Evolutionary conservation across 2,113 vertebrate genomes (phyloP).

Genomic region (Leuciscus idus): DNA sequence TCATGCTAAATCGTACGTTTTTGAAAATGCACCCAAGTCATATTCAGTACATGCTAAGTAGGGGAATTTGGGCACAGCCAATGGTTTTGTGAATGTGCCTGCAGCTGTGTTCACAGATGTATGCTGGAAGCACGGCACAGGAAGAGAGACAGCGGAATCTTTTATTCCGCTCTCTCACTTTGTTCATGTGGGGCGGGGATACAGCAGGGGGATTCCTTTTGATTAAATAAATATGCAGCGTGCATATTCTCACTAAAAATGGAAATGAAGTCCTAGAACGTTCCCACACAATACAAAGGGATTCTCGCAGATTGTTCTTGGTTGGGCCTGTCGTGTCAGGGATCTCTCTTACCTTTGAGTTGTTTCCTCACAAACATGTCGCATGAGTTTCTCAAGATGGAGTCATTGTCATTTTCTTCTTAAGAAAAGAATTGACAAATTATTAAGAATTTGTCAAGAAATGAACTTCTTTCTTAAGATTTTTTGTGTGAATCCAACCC

Average conservation of each 20-base stretch:
- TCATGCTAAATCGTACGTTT: neutral
- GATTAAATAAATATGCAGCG: conserved; percentile 30
- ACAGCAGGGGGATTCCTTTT: conserved; percentile 29
- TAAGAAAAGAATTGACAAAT: neutral
- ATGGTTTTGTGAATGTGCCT: neutral
- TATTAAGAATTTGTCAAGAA: neutral
- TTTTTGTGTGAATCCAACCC: neutral
- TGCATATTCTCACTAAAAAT: conserved; percentile 13
- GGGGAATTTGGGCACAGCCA: neutral
- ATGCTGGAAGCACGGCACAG: neutral
- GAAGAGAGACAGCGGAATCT: neutral
- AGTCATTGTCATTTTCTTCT: neutral
- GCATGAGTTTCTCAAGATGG: neutral
- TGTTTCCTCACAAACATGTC: neutral
- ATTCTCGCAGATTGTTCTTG: neutral
- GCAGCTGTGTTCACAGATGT: conserved; percentile 39
- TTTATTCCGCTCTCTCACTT: neutral
- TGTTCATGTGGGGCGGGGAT: neutral
- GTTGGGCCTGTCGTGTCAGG: too few relatives aligned
- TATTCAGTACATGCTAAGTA: neutral
- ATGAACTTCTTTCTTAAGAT: neutral
- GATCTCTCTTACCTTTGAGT: neutral
- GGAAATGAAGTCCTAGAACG: conserved; percentile 7
- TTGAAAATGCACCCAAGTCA: neutral
- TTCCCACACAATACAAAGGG: conserved; percentile 6